These are phyloP conservation scores for Onychomys leucogaster DNA, from an alignment of 2,797 vertebrate species.

Conservation along the genomic window DNA sequence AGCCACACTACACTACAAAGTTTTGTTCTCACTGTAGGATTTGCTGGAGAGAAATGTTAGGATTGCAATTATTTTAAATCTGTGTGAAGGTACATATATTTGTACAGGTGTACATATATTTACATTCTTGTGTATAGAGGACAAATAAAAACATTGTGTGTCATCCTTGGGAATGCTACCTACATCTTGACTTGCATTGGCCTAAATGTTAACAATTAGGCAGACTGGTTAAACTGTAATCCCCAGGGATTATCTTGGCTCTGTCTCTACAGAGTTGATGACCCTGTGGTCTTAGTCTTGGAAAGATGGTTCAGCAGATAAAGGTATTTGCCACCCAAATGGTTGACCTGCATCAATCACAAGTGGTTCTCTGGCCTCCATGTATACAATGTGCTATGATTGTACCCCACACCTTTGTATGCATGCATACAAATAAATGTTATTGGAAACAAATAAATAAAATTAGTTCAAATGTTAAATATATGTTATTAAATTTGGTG, in stretches of 20 bases:
- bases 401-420: background rate
- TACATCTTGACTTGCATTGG: background rate
- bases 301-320: background rate
- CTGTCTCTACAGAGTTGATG: background rate
- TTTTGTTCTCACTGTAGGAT: background rate
- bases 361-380: background rate
- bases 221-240: background rate
- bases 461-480: background rate
- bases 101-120: background rate
- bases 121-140: background rate
- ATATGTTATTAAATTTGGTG: background rate
- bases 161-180: background rate
- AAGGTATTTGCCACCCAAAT: background rate
- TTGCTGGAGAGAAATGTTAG: background rate
- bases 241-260: background rate
- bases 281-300: background rate
- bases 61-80: background rate
- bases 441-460: background rate
- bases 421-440: background rate
- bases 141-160: background rate
- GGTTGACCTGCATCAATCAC: background rate
- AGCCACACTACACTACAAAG: background rate
- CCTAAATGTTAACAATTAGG: background rate
- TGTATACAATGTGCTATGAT: background rate
- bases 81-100: background rate